These are phyloP conservation scores for Poeciliopsis prolifica DNA, from an alignment of 2,113 vertebrate species.

Conservation along the genomic window DNA sequence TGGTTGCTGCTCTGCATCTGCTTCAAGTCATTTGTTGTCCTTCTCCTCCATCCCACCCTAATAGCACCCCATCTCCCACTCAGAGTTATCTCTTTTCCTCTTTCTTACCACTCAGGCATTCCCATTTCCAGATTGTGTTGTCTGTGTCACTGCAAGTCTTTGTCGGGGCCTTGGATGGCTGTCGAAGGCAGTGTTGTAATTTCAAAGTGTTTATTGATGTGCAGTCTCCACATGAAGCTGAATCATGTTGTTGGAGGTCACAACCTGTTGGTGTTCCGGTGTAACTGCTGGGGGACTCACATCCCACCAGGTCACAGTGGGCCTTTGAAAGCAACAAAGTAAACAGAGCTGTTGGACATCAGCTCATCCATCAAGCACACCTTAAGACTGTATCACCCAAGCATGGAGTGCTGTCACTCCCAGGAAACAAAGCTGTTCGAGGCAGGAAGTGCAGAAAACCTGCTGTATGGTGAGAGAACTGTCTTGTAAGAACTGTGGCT, in stretches of 20 bases:
- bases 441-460: conserved; percentile 37
- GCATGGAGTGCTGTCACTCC: conserved; percentile 75
- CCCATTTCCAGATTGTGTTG: conserved; percentile 81
- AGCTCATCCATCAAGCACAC: conserved; percentile 79
- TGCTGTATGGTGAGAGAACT: conserved; percentile 16
- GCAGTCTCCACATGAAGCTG: conserved; percentile 54
- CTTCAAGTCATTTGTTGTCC: conserved; percentile 72
- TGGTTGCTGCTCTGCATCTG: conserved; percentile 75
- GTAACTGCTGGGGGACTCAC: conserved; percentile 76
- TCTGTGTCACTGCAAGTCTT: conserved; percentile 63
- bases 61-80: conserved; percentile 28
- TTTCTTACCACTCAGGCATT: conserved; percentile 57
- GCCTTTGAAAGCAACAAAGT: conserved; percentile 84
- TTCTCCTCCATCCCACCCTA: conserved; percentile 14
- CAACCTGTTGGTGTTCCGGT: conserved; percentile 80
- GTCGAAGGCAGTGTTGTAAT: conserved; percentile 32
- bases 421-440: conserved; percentile 69
- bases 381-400: conserved; percentile 79
- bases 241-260: conserved; percentile 80
- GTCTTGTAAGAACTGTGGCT: background rate
- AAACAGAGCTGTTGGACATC: conserved; percentile 82
- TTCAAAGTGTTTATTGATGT: conserved; percentile 68
- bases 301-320: conserved; percentile 78
- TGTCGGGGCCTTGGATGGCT: conserved; percentile 50
- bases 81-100: conserved; percentile 56